A percentile compares a stretch with the other conserved stretches of the same genome.
Evolutionary conservation across 1,140 invertebrate species (phyloP).

Genomic region (Trinorchestia longiramus): DNA sequence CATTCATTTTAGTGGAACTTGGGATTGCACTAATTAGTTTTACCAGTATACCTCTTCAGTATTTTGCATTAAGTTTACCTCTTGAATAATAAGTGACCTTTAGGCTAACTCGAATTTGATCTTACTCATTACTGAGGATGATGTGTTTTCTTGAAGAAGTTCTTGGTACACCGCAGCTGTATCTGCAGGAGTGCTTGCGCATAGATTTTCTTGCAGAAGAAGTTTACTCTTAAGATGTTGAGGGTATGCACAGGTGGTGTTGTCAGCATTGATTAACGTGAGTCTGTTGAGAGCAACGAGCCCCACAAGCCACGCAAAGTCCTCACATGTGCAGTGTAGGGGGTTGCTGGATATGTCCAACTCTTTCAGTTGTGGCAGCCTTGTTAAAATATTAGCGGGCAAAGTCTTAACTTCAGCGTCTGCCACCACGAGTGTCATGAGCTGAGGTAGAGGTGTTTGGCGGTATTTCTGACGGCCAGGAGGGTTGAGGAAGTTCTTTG

Average conservation of each 20-base stretch:
- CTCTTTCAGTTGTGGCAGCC: not conserved
- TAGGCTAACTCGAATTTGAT: not conserved
- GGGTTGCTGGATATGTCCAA: conserved; percentile 4
- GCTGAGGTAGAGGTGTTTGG: not conserved
- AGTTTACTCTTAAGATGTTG: not conserved
- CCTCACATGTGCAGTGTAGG: not conserved
- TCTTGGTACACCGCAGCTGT: not conserved
- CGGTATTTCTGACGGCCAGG: not conserved
- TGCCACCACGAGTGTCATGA: not conserved
- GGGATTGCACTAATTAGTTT: not conserved
- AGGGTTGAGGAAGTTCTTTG: not conserved
- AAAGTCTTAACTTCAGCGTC: not conserved
- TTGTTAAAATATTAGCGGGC: not conserved
- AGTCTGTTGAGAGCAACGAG: not conserved
- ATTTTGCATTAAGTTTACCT: not conserved
- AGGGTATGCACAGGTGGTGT: not conserved
- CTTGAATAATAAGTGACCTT: not conserved
- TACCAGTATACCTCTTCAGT: not conserved
- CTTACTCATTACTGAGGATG: not conserved
- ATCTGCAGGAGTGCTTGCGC: not conserved
- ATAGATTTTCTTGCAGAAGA: conserved; percentile 13
- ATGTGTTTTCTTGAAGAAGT: not conserved
- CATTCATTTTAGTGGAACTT: not conserved
- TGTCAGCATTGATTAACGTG: not conserved
- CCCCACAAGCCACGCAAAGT: not conserved